Conservation (phyloP, 2,113 vertebrate species). For the Crotalus helleri region DNA sequence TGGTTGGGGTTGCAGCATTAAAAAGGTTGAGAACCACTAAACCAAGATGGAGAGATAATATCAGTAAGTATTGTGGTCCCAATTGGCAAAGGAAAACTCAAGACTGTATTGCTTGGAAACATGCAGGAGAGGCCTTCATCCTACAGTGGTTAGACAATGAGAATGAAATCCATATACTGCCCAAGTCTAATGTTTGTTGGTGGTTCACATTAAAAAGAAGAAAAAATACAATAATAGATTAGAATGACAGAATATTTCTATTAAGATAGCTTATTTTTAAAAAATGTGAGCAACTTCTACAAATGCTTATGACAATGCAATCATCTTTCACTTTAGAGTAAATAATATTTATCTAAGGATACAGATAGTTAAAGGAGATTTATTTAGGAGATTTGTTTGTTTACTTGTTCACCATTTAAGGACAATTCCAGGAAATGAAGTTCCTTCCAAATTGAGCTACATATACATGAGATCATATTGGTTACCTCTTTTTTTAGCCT, state of each 20-base stretch:
- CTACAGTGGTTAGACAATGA: background rate
- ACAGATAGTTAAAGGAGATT: background rate
- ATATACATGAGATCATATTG: background rate
- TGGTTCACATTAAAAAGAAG: background rate
- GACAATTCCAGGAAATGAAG: background rate
- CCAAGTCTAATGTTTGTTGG: background rate
- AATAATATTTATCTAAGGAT: background rate
- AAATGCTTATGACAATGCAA: conserved; percentile 18
- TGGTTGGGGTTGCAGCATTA: too few relatives aligned
- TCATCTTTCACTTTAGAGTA: background rate
- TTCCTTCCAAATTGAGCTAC: background rate
- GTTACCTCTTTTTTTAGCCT: background rate
- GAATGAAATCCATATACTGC: background rate
- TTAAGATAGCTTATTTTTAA: background rate
- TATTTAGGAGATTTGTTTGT: background rate
- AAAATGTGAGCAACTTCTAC: conserved; percentile 30
- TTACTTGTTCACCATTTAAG: background rate
- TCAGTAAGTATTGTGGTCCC: background rate
- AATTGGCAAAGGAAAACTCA: background rate
- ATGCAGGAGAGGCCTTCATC: background rate
- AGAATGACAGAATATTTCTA: background rate
- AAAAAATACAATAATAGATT: background rate
- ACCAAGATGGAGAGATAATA: background rate
- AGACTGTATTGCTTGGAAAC: background rate
- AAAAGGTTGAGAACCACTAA: background rate